A percentile compares a stretch with the other conserved stretches of the same genome.
Conservation (phyloP, 2,888 invertebrate genomes). For the Lasiommata megera region DNA sequence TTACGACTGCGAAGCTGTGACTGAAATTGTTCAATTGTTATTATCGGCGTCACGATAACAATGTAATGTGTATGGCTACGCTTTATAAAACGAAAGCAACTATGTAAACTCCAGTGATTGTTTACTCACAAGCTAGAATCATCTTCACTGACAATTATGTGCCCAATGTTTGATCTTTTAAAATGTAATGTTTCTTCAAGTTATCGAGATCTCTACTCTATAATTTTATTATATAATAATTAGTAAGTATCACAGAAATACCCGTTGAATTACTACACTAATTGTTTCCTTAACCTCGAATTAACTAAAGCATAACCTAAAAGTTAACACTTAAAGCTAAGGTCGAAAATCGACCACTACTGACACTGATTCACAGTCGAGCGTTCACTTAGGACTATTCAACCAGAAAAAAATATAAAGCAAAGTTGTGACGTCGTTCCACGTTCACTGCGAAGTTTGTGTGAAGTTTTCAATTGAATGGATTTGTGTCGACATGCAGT, state of each 20-base stretch:
- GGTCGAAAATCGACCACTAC: conserved; percentile 1
- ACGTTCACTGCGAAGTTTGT: neutral
- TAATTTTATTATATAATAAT: neutral
- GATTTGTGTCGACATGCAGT: conserved; percentile 1
- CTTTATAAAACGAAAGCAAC: conserved; percentile 7
- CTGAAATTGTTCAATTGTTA: conserved; percentile 38
- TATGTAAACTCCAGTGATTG: conserved; percentile 2
- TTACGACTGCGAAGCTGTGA: conserved; percentile 34
- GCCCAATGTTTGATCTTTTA: neutral
- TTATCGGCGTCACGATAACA: conserved; percentile 38
- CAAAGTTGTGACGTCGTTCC: neutral
- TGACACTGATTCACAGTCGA: neutral
- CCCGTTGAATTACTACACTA: neutral
- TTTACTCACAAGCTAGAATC: conserved; percentile 10
- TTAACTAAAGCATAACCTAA: conserved; percentile 1
- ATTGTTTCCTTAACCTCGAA: neutral
- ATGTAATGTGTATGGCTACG: conserved; percentile 20
- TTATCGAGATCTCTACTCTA: neutral
- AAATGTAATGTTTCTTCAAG: neutral
- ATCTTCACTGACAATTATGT: conserved; percentile 40
- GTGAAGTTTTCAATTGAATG: neutral
- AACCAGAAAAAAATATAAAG: neutral
- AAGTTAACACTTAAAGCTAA: neutral
- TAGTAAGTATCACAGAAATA: neutral
- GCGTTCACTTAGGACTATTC: neutral